Base-by-base conservation (phyloP, 2,113 vertebrate genomes). In the Agapornis roseicollis region DNA sequence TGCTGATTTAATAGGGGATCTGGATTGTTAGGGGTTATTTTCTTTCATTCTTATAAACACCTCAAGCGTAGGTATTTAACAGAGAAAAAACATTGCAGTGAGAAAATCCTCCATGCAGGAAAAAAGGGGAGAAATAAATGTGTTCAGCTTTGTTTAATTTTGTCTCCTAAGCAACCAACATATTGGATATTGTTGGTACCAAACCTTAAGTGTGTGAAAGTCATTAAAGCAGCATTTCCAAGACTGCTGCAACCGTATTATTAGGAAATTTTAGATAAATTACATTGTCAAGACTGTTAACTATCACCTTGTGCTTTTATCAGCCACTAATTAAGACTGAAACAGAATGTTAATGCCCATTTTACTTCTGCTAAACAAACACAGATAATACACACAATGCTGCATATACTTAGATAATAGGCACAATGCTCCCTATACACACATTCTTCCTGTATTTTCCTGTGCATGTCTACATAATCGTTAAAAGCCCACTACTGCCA, bases 261-360 rank as follows among this genome's bases (percentile, higher is more conserved):
- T 94, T 94, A 94, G 61, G 88, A 89, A 95, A 90, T 91, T 93
- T 94, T 80, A 96, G 96, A 93, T 92, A 85, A 96, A 96, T 94
- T 95, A 92, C 90, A 90, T 71, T 95, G 94, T 84, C 94, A 94
- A 88, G 93, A 41, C 86, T 83, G 56, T 66, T 93, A 93, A 95
- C 41, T 90, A 93, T 95, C 93, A 97, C 88, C 94, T 95, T 93
- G 92, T 85, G 92, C 91, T 96, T 97, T 96, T 96, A 95, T 93
- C 93, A 96, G 86, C 71, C 71, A 42, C 86, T 94, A 96, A 96
- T 96, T 96, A 96, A 92, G 84, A 92, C 77, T 80, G 90, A 96
- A 96, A 94, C 63, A 94, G 96, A 93, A 96, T 73, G 84, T 83
- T 96, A 95, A 94, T 94, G 90, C 69, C 70, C 6, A 4, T 80